A percentile compares a stretch with the other conserved stretches of the same genome.
Conservation (phyloP, 2,113 vertebrate genomes). For the Condylura cristata region DNA sequence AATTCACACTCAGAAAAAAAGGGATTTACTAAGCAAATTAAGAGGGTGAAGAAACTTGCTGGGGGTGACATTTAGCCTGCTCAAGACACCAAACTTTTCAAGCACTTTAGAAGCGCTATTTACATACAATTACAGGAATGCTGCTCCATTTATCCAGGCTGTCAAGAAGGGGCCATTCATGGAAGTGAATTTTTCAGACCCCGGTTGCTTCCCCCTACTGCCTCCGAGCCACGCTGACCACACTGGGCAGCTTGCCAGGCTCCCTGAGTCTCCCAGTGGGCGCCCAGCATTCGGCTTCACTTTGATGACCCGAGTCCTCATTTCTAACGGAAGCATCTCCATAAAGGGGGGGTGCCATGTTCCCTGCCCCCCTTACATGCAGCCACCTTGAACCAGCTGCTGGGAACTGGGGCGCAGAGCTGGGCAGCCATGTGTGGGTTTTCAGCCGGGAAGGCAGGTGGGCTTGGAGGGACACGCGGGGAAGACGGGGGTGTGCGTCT, state of each 20-base stretch:
- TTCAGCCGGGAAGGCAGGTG: too few species aligned
- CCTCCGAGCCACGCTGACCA: not conserved
- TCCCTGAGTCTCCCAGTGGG: not conserved
- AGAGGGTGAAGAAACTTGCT: conserved; percentile 76
- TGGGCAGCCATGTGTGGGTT: too few species aligned
- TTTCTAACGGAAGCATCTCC: too few species aligned
- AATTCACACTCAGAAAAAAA: conserved; percentile 72
- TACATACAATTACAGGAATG: conserved; percentile 80
- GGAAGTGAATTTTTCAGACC: conserved; percentile 55
- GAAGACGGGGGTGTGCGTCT: too few species aligned
- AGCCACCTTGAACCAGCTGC: too few species aligned
- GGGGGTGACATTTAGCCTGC: conserved; percentile 74
- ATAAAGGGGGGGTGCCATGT: too few species aligned
- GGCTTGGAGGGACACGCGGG: too few species aligned
- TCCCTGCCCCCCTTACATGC: too few species aligned
- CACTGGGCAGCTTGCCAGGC: not conserved
- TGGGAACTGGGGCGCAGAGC: too few species aligned
- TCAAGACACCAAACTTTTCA: conserved; percentile 75
- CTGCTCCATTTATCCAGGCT: conserved; percentile 71
- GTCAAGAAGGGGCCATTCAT: conserved; percentile 29
- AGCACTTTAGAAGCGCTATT: conserved; percentile 76
- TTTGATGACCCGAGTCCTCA: not conserved
- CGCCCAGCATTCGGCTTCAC: fast-evolving
- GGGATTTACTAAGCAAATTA: conserved; percentile 82
- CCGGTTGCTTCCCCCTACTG: conserved; percentile 38